Evolutionary conservation across 2,888 invertebrate species (phyloP), one percentile per base, ranked within the genome.

Genomic region (Scaptomyza caliginosa): DNA sequence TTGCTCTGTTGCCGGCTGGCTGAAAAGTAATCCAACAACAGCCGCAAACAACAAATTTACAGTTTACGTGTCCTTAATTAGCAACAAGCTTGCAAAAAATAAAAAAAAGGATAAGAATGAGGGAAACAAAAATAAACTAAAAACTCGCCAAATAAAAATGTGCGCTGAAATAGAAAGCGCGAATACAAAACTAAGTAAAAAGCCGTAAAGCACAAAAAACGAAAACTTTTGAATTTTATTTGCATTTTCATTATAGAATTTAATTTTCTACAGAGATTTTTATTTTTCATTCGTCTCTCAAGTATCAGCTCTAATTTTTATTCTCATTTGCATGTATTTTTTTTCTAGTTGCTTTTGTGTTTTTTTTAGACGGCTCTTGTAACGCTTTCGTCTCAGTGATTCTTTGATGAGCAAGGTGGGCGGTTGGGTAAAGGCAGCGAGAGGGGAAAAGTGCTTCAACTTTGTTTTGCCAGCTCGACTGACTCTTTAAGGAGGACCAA

Each of bases 61-160:
- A 51, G 45, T 60, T 77, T 62, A 59, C 59, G 56, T 59, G 67
- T 58, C 40, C 74, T 74, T 77, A 76, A 74, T 77, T 76, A 74
- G 77, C 69, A 67, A 54, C 42, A 21, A 46, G 59, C 70, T 59
- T 69, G 69, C 49, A 60, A 58, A 69, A 46, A 32, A 32, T 2
- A 52, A 60, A 58, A 69, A 46, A 32, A 32, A 3, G 49, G 32
- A 54, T 63, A 39, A 13, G 56, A 62, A 52, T 46, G 17, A 28
- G 21, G 34, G 26, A 28, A 21, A 63, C 50, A 43, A 26, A 40
- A 54, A 26, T 30, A 62, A 58, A 56, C 45, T 48, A 51, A 73
- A 60, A 60, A 46, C 63, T 46, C 34, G 43, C 43, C 40, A 59
- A 59, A 71, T 55, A 60, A 66, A 66, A 77, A 66, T 58, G 51